A percentile compares a stretch with the other conserved stretches of the same genome.
Conservation (phyloP, 2,888 invertebrate genomes). For the Acanthosoma haemorrhoidale region DNA sequence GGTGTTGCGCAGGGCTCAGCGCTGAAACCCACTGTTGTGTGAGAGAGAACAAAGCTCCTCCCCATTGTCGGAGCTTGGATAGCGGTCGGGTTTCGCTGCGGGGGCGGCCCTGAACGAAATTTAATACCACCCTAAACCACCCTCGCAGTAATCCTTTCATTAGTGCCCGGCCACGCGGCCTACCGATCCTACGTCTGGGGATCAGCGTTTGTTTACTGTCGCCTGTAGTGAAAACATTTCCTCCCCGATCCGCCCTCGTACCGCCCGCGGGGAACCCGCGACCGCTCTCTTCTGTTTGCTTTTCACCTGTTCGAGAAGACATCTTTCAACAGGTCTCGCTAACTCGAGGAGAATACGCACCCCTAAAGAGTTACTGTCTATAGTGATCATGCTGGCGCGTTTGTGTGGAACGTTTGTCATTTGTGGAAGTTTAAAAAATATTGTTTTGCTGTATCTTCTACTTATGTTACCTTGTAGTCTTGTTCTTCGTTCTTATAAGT, state of each 20-base stretch:
- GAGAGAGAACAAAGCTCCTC: background rate
- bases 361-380: no score
- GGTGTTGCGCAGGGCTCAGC: background rate
- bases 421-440: no score
- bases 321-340: no score
- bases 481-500: no score
- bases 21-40: background rate
- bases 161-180: constrained; percentile 16
- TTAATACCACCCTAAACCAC: background rate
- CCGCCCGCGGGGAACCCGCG: no score
- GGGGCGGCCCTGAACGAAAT: constrained; percentile 14
- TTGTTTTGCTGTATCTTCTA: no score
- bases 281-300: no score
- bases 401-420: no score
- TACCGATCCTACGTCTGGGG: background rate
- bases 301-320: no score
- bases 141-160: constrained; percentile 9
- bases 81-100: background rate
- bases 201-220: background rate
- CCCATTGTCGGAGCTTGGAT: background rate
- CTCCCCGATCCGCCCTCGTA: background rate
- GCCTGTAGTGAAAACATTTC: background rate
- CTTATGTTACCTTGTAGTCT: no score
- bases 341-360: no score
- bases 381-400: no score